Base-by-base conservation (phyloP, 2,888 invertebrate genomes). In the Bombylius major region DNA sequence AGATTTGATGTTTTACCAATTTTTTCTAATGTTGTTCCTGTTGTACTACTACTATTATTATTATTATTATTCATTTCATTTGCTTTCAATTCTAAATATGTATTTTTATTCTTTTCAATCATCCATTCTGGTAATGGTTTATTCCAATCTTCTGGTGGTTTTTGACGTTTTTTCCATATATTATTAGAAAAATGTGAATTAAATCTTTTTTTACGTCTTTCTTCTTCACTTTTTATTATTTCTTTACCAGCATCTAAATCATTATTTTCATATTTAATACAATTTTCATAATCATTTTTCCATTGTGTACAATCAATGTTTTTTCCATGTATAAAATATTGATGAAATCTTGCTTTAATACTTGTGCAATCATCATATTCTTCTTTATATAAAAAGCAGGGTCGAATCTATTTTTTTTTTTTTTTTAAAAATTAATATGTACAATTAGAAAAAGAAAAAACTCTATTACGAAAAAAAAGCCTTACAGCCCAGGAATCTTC, bases 311-410 rank as follows among this genome's bases (percentile, higher is more conserved):
- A 95, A 68, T 93, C 86, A 8, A 79, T 55, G 1, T 75, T 70
- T 66, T 86, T 76, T 1, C 94, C 94, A 72, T 78, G 78, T 57
- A 92, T 79, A 69, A 91, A 95, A 69, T 89, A 86, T 72, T 94
- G 94, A 69, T 94, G 85, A 65, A 93, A 89, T 61, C 91, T 78
- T 1, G 79, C 86, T 71, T 75, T 82, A 31, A 88, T 75, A 63
- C 87, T 84, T 53, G 75, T 83, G 69, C 93, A 93, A 62, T 92
- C 90, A 32, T 78, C 77, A 66, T 88, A 89, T 75, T 93, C 92
- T 54, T 84, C 86, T 64, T 85, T 79, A 67, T 93, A 93, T n/a
- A 81, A 65, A n/a, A 79, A 72, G 70, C 91, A 91, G 7, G 86
- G 83, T 63, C 88, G 78, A 51, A 92, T 83, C 91, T 91, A 68